A percentile compares a stretch with the other conserved stretches of the same genome.
Conservation (phyloP, 2,113 vertebrate genomes). For the Silurus meridionalis region DNA sequence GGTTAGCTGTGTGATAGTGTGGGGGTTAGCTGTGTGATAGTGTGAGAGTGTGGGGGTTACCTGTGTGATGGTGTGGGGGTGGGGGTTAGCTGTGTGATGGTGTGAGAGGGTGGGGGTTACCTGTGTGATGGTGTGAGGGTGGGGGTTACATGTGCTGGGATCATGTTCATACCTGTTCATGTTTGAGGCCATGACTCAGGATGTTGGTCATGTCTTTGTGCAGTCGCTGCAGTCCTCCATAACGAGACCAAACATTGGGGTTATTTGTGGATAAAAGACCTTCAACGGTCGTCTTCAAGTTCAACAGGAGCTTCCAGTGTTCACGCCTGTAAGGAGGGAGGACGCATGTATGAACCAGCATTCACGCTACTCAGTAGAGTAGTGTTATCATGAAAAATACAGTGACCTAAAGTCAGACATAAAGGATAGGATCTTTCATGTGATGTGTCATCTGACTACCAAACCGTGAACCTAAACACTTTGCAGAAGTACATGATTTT, state of each 20-base stretch:
- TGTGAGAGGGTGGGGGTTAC: no score
- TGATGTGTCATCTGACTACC: neutral
- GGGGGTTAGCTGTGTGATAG: neutral
- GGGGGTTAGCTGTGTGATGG: neutral
- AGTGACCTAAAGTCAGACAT: neutral
- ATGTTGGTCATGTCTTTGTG: conserved; percentile 97
- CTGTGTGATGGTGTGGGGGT: neutral
- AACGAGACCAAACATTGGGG: conserved; percentile 96
- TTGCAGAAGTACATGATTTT: neutral
- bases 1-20: no score
- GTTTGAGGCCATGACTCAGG: conserved; percentile 88
- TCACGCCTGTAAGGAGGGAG: conserved; percentile 79
- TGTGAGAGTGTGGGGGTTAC: no score
- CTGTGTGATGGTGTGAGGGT: no score
- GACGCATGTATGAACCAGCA: neutral
- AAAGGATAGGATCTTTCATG: neutral
- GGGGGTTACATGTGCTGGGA: no score
- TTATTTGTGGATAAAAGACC: conserved; percentile 93
- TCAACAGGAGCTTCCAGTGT: conserved; percentile 91
- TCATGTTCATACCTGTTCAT: conserved; percentile 80
- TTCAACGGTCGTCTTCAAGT: conserved; percentile 94
- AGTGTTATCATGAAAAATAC: neutral
- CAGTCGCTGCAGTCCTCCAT: conserved; percentile 91
- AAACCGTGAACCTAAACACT: neutral
- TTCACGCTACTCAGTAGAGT: neutral